Percentiles rank a stretch among this genome's conserved stretches.
Conservation (phyloP, 2,888 invertebrate species). For the Chrysolina haemoptera region DNA sequence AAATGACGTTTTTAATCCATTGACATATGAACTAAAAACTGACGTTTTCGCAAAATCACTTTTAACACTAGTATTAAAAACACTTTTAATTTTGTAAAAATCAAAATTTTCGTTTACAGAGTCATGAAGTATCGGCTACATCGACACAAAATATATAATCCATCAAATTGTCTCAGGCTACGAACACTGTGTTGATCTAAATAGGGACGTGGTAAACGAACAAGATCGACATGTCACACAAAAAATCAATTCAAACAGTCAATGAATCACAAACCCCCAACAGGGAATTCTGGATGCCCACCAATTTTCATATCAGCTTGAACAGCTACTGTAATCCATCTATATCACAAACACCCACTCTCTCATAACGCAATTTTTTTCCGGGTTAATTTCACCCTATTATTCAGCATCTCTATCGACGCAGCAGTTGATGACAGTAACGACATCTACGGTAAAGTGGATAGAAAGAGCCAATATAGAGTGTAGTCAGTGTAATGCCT, state of each 20-base stretch:
- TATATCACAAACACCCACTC: constrained; percentile 11
- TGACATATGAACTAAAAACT: too few relatives aligned
- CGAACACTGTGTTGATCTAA: too few relatives aligned
- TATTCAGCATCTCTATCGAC: constrained; percentile 7
- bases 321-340: neutral
- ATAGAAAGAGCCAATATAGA: neutral
- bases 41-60: too few relatives aligned
- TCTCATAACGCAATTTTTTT: neutral
- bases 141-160: neutral
- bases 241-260: neutral
- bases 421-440: constrained; percentile 13
- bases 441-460: constrained; percentile 12
- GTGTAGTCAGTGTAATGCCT: neutral
- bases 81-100: too few relatives aligned
- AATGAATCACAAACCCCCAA: too few relatives aligned
- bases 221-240: neutral
- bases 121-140: too few relatives aligned
- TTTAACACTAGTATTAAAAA: too few relatives aligned
- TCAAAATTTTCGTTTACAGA: too few relatives aligned
- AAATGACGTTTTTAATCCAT: too few relatives aligned
- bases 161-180: too few relatives aligned
- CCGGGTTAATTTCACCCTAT: constrained; percentile 13
- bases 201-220: neutral
- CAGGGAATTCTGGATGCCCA: too few relatives aligned
- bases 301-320: neutral